Conservation (phyloP, 2,797 vertebrate species). For the Poecilia wingei region DNA sequence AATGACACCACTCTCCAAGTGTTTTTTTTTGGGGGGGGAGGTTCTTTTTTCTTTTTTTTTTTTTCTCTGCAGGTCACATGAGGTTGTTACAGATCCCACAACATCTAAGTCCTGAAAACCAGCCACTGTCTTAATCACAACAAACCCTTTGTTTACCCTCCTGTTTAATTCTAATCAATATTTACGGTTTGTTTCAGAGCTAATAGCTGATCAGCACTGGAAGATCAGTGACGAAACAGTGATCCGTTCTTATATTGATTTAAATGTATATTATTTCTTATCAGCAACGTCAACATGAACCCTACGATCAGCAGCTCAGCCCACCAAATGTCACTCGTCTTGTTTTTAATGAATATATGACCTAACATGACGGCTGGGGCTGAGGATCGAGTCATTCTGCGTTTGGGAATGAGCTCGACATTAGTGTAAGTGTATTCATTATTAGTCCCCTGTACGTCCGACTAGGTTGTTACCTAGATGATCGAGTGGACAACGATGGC, state of each 20-base stretch:
- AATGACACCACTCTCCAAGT: neutral
- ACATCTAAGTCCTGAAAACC: constrained; percentile 9
- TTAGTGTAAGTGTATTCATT: constrained; percentile 73
- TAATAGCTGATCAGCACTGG: constrained; percentile 2
- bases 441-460: constrained; percentile 74
- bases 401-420: constrained; percentile 44
- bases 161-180: constrained; percentile 3
- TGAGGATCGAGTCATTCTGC: constrained; percentile 51
- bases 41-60: neutral
- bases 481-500: constrained; percentile 74
- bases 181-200: constrained; percentile 6
- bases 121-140: constrained; percentile 6
- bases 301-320: constrained; percentile 23
- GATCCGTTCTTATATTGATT: neutral
- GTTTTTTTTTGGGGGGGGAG: neutral
- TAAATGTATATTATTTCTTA: neutral
- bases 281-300: constrained; percentile 11
- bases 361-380: constrained; percentile 23
- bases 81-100: constrained; percentile 26
- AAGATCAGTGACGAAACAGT: constrained; percentile 1
- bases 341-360: constrained; percentile 37
- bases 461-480: constrained; percentile 69
- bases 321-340: constrained; percentile 20
- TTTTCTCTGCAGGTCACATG: constrained; percentile 8
- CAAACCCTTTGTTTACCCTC: constrained; percentile 28